A percentile compares a stretch with the other conserved stretches of the same genome.
Conservation (phyloP, 2,113 vertebrate species). For the Nycticorax nycticorax region DNA sequence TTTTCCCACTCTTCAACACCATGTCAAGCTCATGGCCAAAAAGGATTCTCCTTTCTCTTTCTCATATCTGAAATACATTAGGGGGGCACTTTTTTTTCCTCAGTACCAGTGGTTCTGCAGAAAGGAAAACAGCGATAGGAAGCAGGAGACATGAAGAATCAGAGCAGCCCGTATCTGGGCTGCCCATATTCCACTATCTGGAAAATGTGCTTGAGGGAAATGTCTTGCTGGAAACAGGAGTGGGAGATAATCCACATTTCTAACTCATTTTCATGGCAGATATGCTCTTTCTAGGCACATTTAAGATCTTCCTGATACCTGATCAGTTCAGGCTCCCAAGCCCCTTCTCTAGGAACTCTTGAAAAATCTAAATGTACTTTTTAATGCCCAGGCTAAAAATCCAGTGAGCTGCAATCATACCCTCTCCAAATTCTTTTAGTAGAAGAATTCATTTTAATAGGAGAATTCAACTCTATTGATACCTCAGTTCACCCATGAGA, state of each 20-base stretch:
- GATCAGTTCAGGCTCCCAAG: neutral
- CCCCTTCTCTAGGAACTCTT: neutral
- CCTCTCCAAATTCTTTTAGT: neutral
- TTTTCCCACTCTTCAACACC: neutral
- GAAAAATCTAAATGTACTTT: neutral
- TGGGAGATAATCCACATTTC: neutral
- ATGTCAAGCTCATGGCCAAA: neutral
- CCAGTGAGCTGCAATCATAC: neutral
- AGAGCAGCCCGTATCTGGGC: neutral
- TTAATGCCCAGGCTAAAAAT: neutral
- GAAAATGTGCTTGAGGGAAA: neutral
- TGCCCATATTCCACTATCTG: neutral
- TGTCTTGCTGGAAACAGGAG: neutral
- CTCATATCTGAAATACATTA: neutral
- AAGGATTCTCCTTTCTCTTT: neutral
- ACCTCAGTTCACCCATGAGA: neutral
- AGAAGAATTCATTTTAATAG: neutral
- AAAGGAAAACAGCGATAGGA: neutral
- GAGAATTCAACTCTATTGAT: neutral
- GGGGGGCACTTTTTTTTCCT: neutral
- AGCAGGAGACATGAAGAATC: neutral
- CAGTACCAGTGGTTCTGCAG: neutral
- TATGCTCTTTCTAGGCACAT: neutral
- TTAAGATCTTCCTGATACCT: neutral
- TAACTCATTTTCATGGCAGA: neutral